A percentile compares a stretch with the other conserved stretches of the same genome.
These are phyloP conservation scores for Porites divaricata DNA, from an alignment of 92 coral and sea anemone species.

Conservation along the genomic window DNA sequence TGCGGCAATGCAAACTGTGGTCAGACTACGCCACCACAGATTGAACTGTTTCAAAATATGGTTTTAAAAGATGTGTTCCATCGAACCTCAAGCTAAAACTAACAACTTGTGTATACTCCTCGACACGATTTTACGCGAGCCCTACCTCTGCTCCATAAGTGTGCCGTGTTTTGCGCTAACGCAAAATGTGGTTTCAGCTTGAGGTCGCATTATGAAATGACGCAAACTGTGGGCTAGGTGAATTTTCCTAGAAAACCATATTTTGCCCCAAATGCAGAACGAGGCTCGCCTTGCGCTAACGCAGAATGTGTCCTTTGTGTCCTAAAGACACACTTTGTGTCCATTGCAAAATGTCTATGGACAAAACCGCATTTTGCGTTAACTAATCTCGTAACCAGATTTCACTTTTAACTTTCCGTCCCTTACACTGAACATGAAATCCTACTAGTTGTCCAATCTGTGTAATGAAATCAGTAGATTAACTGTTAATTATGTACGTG, in stretches of 20 bases:
- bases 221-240: neutral
- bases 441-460: too few species aligned
- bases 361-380: too few species aligned
- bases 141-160: too few species aligned
- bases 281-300: neutral
- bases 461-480: too few species aligned
- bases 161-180: conserved; percentile 9
- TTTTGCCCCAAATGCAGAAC: neutral
- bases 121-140: neutral
- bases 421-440: too few species aligned
- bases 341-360: neutral
- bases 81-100: neutral
- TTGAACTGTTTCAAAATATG: conserved; percentile 3
- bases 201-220: neutral
- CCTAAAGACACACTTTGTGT: neutral
- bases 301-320: neutral
- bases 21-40: neutral
- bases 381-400: too few species aligned
- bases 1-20: conserved; percentile 26
- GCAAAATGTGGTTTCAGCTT: conserved; percentile 1
- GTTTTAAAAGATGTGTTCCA: neutral
- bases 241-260: neutral
- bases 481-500: too few species aligned
- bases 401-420: too few species aligned
- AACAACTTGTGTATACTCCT: neutral